Conservation (phyloP, 53 echinoderm and acorn worm species). For the Antedon mediterranea region DNA sequence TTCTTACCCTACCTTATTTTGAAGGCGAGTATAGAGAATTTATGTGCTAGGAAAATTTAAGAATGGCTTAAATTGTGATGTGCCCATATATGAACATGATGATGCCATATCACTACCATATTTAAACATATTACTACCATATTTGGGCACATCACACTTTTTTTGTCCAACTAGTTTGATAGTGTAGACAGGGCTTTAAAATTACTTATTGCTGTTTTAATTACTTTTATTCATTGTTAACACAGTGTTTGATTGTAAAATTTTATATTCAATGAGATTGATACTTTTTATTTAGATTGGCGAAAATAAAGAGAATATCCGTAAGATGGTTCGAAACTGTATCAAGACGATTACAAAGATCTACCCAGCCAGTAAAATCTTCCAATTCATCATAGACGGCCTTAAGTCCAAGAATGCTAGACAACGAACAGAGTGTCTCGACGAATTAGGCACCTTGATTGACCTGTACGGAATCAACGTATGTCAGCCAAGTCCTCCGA, state of each 20-base stretch:
- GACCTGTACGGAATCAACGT: constrained; percentile 74
- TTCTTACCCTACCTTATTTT: constrained; percentile 62
- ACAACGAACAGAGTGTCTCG: constrained; percentile 87
- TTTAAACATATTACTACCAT: too few species aligned
- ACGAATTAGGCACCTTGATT: constrained; percentile 68
- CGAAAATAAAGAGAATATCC: constrained; percentile 78
- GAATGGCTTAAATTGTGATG: too few species aligned
- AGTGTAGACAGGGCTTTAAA: too few species aligned
- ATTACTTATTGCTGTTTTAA: too few species aligned
- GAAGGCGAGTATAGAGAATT: constrained; percentile 32
- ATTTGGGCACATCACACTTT: too few species aligned
- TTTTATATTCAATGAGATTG: too few species aligned
- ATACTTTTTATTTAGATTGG: constrained; percentile 31
- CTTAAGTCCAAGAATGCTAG: constrained; percentile 77
- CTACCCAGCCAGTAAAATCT: constrained; percentile 91
- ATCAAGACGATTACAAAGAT: constrained; percentile 65
- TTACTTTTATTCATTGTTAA: too few species aligned
- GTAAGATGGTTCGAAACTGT: constrained; percentile 50
- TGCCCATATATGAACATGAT: too few species aligned
- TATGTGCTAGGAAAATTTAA: not conserved
- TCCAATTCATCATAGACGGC: constrained; percentile 79
- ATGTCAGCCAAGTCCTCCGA: constrained; percentile 68
- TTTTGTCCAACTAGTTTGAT: too few species aligned
- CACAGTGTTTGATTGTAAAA: too few species aligned
- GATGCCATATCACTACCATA: too few species aligned